These are phyloP conservation scores for Falcaria lacertinaria DNA, from an alignment of 2,888 invertebrate genomes.

Conservation along the genomic window DNA sequence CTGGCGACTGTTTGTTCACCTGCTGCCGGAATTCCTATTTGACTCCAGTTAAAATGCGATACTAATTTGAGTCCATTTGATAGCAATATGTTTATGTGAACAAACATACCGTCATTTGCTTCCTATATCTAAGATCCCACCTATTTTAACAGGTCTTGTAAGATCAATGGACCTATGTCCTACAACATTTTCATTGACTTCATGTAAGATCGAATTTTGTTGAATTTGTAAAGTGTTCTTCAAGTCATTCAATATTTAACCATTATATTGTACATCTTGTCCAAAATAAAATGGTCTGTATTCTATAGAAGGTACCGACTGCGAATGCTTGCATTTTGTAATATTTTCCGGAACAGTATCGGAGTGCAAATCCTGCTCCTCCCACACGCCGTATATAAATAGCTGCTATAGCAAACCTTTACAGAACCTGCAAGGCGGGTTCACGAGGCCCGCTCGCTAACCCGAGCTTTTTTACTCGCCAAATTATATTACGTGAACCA, in stretches of 20 bases:
- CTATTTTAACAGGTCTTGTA: no score
- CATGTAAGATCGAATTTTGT: no score
- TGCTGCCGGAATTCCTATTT: constrained; percentile 1
- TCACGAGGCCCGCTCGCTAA: background rate
- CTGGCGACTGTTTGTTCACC: constrained; percentile 1
- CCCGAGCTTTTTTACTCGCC: background rate
- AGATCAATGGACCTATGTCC: no score
- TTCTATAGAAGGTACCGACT: background rate
- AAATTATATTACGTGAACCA: background rate
- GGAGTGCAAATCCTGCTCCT: background rate
- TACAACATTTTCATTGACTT: no score
- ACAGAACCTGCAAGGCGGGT: constrained; percentile 3
- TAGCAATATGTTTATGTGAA: background rate
- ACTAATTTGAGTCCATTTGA: background rate
- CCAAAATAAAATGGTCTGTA: no score
- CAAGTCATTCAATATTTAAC: no score
- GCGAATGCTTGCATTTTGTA: background rate
- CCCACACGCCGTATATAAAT: background rate
- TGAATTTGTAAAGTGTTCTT: no score
- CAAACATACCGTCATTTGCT: no score
- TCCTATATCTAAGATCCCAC: no score
- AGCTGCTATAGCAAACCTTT: constrained; percentile 3
- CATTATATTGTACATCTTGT: no score
- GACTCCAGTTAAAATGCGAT: background rate
- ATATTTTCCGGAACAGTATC: background rate